Conservation (phyloP, 2,888 invertebrate genomes). For the Lithosia quadra region DNA sequence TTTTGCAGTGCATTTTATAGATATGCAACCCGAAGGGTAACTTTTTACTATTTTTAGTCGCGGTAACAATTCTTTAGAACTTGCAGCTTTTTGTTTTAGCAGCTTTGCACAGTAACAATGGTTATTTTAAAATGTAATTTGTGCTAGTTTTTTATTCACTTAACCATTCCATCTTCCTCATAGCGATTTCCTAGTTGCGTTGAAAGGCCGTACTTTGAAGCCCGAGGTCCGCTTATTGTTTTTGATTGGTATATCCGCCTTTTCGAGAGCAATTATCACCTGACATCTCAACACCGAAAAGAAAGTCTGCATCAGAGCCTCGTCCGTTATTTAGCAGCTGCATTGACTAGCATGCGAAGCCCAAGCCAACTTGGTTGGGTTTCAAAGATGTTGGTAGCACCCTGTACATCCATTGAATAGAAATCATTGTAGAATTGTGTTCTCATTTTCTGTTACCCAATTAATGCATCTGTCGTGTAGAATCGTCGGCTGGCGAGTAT, state of each 20-base stretch:
- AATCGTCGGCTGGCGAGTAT: constrained; percentile 65
- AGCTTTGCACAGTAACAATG: constrained; percentile 45
- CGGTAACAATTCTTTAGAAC: constrained; percentile 51
- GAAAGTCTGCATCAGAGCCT: no score
- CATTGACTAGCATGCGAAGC: no score
- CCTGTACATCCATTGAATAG: constrained; percentile 25
- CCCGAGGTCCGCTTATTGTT: no score
- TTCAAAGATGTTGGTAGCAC: no score
- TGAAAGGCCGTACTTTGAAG: no score
- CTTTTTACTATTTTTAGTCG: constrained; percentile 55
- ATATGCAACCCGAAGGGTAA: constrained; percentile 56
- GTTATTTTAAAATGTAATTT: constrained; percentile 20
- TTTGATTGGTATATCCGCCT: no score
- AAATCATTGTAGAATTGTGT: constrained; percentile 62
- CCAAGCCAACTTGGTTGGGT: no score
- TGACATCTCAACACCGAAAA: no score
- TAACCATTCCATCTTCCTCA: no score
- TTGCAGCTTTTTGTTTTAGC: constrained; percentile 32
- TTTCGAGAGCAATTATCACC: no score
- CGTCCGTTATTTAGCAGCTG: no score
- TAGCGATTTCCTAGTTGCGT: no score
- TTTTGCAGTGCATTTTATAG: constrained; percentile 70
- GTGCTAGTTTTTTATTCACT: not conserved
- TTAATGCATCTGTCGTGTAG: constrained; percentile 72
- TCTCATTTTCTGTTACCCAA: constrained; percentile 72